These are phyloP conservation scores for Hypselothyrea guttata DNA, from an alignment of 2,888 invertebrate genomes.

Conservation along the genomic window DNA sequence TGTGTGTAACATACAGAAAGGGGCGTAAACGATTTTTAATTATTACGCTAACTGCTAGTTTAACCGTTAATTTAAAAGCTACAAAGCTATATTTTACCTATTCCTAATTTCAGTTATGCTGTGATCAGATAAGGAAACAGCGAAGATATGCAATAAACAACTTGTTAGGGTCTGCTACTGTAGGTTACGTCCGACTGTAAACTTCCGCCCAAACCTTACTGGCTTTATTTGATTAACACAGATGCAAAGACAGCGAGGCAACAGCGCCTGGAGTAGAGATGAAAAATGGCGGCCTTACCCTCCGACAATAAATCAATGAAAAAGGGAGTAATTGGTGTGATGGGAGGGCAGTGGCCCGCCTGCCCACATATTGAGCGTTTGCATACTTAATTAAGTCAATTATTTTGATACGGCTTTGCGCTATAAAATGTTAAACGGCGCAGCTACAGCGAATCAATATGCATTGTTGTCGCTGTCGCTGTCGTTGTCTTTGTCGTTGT, in stretches of 20 bases:
- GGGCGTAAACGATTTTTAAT: no score
- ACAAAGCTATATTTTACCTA: no score
- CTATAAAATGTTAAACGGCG: conserved; percentile 54
- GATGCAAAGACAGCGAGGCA: conserved; percentile 34
- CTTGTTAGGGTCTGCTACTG: no score
- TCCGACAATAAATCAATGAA: conserved; percentile 64
- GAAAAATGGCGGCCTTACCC: conserved; percentile 54
- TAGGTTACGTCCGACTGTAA: no score
- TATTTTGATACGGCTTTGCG: conserved; percentile 62
- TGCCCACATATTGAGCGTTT: conserved; percentile 44
- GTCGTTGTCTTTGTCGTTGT: conserved; percentile 10
- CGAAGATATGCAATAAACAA: no score
- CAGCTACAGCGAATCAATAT: conserved; percentile 50
- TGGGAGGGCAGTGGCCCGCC: conserved; percentile 2
- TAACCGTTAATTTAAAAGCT: no score
- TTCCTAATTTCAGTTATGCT: no score
- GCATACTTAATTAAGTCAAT: conserved; percentile 72
- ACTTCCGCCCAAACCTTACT: no score
- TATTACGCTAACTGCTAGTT: no score
- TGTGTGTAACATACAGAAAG: no score
- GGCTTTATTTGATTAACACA: conserved; percentile 59
- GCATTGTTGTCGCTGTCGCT: background rate
- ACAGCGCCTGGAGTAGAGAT: conserved; percentile 45
- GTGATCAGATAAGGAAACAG: no score
- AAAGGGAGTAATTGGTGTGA: background rate